These are phyloP conservation scores for Ptychochromis oligacanthus DNA, from an alignment of 2,113 vertebrate species.

Conservation along the genomic window DNA sequence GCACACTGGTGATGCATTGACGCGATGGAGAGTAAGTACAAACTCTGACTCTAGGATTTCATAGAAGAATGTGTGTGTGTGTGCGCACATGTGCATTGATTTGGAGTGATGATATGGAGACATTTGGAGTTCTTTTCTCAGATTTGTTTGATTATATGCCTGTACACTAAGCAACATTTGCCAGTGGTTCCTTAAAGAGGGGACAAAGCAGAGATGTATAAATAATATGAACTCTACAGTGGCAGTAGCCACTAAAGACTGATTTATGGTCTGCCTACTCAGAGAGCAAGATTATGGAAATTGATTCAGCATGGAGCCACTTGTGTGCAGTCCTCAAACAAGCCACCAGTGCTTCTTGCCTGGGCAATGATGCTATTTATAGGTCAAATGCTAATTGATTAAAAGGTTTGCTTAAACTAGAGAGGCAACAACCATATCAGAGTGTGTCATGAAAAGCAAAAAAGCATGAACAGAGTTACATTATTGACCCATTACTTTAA, in stretches of 20 bases:
- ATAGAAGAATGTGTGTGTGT: background rate
- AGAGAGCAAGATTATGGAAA: no score
- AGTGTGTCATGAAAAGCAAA: background rate
- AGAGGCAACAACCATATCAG: no score
- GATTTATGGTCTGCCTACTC: background rate
- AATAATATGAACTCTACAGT: background rate
- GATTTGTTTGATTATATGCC: no score
- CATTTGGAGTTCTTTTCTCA: background rate
- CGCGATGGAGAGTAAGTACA: slow-evolving; percentile 60
- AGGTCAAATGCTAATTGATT: no score
- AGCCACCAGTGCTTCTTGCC: no score
- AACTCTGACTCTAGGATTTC: background rate
- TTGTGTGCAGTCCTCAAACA: no score
- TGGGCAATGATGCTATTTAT: no score
- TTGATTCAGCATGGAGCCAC: no score
- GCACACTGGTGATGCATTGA: slow-evolving; percentile 15
- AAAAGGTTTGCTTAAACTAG: no score
- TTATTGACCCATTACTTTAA: background rate
- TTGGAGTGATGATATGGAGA: background rate
- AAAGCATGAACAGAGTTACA: background rate
- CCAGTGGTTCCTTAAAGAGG: background rate
- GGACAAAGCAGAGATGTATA: background rate
- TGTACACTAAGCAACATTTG: no score
- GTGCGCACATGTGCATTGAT: background rate
- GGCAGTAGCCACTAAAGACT: background rate